Evolutionary conservation across 2,113 vertebrate genomes (phyloP), one percentile per base, ranked within the genome.

Genomic region (Nycticebus coucang): DNA sequence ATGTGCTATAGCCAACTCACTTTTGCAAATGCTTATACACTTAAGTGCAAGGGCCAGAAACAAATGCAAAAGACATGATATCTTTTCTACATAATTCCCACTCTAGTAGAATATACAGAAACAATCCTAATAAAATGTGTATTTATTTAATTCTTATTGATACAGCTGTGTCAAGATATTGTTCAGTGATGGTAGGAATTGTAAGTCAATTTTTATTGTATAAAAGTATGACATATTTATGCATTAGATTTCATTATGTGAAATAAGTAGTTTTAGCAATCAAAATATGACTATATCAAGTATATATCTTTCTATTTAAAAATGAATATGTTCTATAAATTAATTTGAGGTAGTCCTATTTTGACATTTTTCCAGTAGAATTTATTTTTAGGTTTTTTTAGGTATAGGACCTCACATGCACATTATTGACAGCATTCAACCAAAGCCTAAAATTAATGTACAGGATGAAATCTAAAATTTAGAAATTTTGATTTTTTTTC

Each of bases 401-500:
- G 7, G 26, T 89, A 9, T 90, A 71, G 55, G 14, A 92, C 30
- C 37, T 78, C 53, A 57, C 12, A 64, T 59, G 9, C 30, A 79
- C 17, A 50, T 12, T 66, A 64, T 53, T 84, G 19, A 17, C 7
- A 93, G 26, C 24, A 82, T 79, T 4, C 28, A 86, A 60, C 33
- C 53, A 59, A 92, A 68, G 12, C 9, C 14, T 75, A 87, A 94
- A 93, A 33, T 80, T 87, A 83, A 92, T 78, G 83, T 55, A 82
- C 59, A 80, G 81, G 7, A 81, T 62, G 45, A 88, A 93, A 72
- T 57, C 19, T 87, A 53, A 92, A 93, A 90, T 72, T 81, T 91
- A 41, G 24, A 82, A 90, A 69, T 75, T 71, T 41, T 78, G 7
- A 59, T 68, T 28, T 83, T 71, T 71, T 81, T 87, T 71, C 15